phyloP scores from a whole-genome alignment of 2,888 invertebrate species.

The Neria commutata region DNA sequence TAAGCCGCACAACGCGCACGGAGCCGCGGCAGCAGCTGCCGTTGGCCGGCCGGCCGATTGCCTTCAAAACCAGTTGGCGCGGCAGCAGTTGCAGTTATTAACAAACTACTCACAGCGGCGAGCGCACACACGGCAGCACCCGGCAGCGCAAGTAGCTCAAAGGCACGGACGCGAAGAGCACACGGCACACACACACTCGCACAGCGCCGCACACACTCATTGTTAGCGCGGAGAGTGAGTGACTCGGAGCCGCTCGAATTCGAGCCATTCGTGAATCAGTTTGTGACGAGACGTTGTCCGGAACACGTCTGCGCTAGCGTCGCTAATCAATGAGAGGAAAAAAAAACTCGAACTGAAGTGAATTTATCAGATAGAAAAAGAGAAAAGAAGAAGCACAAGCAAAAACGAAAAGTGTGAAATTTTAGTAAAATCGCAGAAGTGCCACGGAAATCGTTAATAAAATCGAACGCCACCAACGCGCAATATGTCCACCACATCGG shows the following conservation, averaged over 20 bases:
- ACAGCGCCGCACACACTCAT: neutral
- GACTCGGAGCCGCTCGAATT: conserved; percentile 46
- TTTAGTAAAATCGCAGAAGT: conserved; percentile 13
- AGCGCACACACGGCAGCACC: conserved; percentile 28
- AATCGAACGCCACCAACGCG: no score
- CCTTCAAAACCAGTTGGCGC: conserved; percentile 56
- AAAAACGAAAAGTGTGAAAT: conserved; percentile 30
- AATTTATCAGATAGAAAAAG: conserved; percentile 16
- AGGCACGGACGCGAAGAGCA: conserved; percentile 20
- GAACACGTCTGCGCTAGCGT: conserved; percentile 43
- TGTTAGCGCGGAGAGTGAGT: conserved; percentile 6
- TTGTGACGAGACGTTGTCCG: conserved; percentile 52
- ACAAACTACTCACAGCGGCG: conserved; percentile 55
- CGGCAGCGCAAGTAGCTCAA: conserved; percentile 36
- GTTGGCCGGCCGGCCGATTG: conserved; percentile 20
- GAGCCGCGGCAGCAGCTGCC: conserved; percentile 32
- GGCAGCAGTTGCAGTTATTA: conserved; percentile 57
- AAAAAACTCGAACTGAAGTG: conserved; percentile 16
- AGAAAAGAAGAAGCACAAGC: conserved; percentile 24
- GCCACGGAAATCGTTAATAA: conserved; percentile 7
- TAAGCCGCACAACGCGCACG: conserved; percentile 40
- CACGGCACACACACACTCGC: conserved; percentile 14
- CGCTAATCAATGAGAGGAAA: conserved; percentile 20
- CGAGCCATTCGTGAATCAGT: conserved; percentile 49
- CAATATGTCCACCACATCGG: conserved; percentile 61